Base-by-base conservation (phyloP, 2,888 invertebrate genomes). In the Trachelus tabidus region DNA sequence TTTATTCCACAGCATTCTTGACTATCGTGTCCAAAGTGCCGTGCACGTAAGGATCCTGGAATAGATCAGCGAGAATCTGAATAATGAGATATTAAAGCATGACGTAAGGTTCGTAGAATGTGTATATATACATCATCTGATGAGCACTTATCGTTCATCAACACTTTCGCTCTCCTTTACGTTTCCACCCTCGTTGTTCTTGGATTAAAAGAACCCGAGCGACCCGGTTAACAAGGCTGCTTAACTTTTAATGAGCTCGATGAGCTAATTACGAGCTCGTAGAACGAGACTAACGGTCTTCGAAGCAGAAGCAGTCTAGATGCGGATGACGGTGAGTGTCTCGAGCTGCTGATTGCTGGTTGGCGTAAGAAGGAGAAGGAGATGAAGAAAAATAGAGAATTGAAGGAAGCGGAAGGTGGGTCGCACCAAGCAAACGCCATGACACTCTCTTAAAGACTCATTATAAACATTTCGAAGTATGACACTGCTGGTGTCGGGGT, bases 201-300 rank as follows among this genome's bases (percentile, higher is more conserved):
- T 79, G 76, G 80, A 79, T 80, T 83, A 83, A 85, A 87, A 87
- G 86, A 86, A 85, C 79, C 79, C 78, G 77, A 73, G 75, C 79
- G 77, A 80, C 79, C 73, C 78, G 80, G 69, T 85, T 86, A 87
- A 87, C 84, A 82, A 86, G 85, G 83, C 82, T 81, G 85, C 83
- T 87, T 81, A 87, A 86, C 83, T 87, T 89, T 87, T 88, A 89
- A 89, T 89, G 86, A 83, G 82, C 85, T 89, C 82, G 84, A 87
- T 87, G 86, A 88, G 85, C 85, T 87, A 88, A 89, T 89, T 87
- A 86, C 82, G 83, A 85, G 81, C 80, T 56, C 76, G 78, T 73
- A 79, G 75, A 79, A 73, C 73, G 75, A 75, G 76, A 71, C 75
- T 78, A 77, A 76, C 78, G 73, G 68, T 56, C 56, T 23, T 56